Evolutionary conservation across 2,113 vertebrate genomes (phyloP).

Genomic region (Gallinago media): DNA sequence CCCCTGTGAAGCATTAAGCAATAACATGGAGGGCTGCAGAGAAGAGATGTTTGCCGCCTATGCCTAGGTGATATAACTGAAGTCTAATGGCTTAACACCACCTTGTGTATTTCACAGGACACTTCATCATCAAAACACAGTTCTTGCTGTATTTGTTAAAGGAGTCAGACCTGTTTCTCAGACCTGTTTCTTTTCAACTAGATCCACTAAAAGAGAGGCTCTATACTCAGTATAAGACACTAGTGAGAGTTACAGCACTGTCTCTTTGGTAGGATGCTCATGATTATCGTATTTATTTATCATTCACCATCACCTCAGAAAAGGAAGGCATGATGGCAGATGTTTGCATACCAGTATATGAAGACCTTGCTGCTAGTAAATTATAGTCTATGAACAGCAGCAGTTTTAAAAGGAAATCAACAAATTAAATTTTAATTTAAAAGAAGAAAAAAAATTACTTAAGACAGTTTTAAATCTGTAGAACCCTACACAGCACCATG

Average conservation of each 20-base stretch:
- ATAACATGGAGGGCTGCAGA: background rate
- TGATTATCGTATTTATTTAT: background rate
- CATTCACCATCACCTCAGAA: background rate
- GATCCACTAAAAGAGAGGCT: background rate
- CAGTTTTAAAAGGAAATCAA: background rate
- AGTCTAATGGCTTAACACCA: background rate
- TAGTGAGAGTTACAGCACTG: background rate
- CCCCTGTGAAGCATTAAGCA: background rate
- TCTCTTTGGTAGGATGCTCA: background rate
- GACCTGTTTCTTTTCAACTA: background rate
- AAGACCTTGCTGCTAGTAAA: background rate
- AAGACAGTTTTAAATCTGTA: background rate
- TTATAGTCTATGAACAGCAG: background rate
- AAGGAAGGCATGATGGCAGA: background rate
- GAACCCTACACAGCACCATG: background rate
- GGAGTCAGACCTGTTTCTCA: background rate
- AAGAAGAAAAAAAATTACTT: background rate
- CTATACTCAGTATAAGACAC: background rate
- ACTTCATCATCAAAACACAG: background rate
- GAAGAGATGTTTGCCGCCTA: background rate
- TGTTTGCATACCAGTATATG: background rate
- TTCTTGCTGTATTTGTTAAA: background rate
- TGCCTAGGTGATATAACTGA: background rate
- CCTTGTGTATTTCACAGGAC: background rate
- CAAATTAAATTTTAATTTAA: background rate